phyloP scores from a whole-genome alignment of 2,113 vertebrate species.

The Lasiurus cinereus region DNA sequence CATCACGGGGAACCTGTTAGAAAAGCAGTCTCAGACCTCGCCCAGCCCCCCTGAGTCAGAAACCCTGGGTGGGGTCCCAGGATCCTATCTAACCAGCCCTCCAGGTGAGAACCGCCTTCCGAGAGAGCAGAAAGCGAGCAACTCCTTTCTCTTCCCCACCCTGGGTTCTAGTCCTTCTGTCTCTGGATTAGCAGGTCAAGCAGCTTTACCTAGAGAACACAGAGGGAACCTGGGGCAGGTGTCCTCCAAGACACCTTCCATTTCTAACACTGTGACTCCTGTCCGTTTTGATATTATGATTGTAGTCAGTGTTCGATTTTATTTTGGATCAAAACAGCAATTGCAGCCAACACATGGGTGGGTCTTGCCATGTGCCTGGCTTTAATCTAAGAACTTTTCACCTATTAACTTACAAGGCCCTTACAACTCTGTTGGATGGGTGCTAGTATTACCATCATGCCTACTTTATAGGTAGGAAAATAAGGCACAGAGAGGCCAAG shows the following conservation, averaged over 20 bases:
- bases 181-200: not conserved
- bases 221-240: not conserved
- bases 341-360: not conserved
- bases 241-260: not conserved
- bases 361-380: not conserved
- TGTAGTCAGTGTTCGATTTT: conserved; percentile 36
- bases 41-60: not conserved
- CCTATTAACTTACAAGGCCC: not conserved
- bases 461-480: not conserved
- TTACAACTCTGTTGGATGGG: not conserved
- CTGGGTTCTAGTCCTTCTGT: not conserved
- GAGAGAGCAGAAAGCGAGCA: not conserved
- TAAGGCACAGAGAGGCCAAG: not conserved
- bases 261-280: not conserved
- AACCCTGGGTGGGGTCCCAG: not conserved
- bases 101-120: not conserved
- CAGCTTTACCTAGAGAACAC: not conserved
- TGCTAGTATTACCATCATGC: not conserved
- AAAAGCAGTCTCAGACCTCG: not conserved
- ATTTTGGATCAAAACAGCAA: not conserved
- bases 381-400: conserved; percentile 11
- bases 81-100: not conserved
- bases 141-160: not conserved
- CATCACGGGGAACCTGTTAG: not conserved
- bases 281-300: not conserved